Base-by-base conservation (phyloP, 2,888 invertebrate species). In the Orgyia antiqua region DNA sequence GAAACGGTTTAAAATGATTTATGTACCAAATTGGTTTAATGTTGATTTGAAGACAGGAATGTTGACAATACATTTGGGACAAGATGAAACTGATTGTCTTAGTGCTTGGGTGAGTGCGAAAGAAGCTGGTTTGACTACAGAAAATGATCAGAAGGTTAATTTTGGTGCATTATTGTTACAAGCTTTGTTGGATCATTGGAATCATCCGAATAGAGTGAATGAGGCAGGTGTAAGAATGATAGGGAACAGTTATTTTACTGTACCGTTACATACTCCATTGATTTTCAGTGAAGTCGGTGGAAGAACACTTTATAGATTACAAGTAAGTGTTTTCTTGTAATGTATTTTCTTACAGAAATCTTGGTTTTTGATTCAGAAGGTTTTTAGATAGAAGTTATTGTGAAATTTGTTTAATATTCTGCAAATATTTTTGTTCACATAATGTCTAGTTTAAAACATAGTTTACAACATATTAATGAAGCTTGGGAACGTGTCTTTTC, bases 41-140 rank as follows among this genome's bases (percentile, higher is more conserved):
- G 97, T 99, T 24, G 99, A 99, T 84, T 90, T 99, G 26, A 99
- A 99, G 87, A 99, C 98, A 36, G 99, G 99, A 42, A 95, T 99
- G 95, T 88, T 99, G 58, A 98, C 98, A 5, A 96, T 99, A 69
- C 98, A 99, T 66, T 88, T 99, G 54, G 95, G 95, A 0, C 95
- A 96, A 73, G 99, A 99, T 70, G 99, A 99, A 80, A 94, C 95
- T 1, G 99, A 99, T 70, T 99, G 98, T 70, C 94, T 99, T 61
- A 93, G 97, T 19, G 98, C 99, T 0, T 99, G 99, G 99, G 97
- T 99, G 2, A 97, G 98, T 28, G 96, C 97, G 0, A 94, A 93
- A 69, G 99, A 99, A 69, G 94, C 96, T 12, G 98, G 97, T 0
- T 88, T 99, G 49, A 92, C 93, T 0, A 89, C 70, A 0, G 95